Percentiles rank a stretch among this genome's conserved stretches.
These are phyloP conservation scores for Tichodroma muraria DNA, from an alignment of 2,113 vertebrate genomes.

Conservation along the genomic window DNA sequence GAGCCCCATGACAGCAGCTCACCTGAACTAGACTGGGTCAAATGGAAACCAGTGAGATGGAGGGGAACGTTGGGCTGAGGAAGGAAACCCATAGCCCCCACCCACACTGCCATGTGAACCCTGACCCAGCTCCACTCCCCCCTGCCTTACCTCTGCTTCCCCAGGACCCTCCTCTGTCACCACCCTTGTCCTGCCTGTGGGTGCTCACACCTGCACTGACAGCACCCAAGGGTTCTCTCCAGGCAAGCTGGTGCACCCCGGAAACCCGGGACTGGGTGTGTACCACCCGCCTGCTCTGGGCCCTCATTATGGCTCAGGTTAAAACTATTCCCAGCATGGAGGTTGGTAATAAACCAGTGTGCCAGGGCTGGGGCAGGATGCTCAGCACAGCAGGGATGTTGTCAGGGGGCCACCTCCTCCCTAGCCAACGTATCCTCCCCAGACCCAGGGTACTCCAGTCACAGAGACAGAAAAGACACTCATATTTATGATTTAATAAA, in stretches of 20 bases:
- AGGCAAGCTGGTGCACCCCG: neutral
- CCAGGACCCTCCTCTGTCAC: neutral
- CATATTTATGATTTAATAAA: constrained; percentile 30
- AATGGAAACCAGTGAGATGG: neutral
- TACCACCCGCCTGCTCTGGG: accelerated
- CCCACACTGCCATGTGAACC: neutral
- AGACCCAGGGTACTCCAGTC: neutral
- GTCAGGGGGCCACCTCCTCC: neutral
- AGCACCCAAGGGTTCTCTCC: neutral
- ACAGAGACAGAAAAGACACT: neutral
- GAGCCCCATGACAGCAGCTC: neutral
- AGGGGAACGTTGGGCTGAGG: accelerated
- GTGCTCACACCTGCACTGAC: neutral
- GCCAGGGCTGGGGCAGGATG: neutral
- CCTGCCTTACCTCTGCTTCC: neutral
- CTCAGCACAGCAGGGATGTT: accelerated
- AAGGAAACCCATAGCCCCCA: neutral
- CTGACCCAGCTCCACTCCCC: neutral
- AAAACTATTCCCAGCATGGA: neutral
- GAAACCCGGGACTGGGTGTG: neutral
- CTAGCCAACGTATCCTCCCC: neutral
- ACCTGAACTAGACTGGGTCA: neutral
- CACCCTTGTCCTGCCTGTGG: neutral
- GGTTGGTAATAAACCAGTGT: neutral
- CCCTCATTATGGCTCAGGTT: constrained; percentile 25